Evolutionary conservation across 2,113 vertebrate species (phyloP), one percentile per base, ranked within the genome.

Genomic region (Archilochus colubris): DNA sequence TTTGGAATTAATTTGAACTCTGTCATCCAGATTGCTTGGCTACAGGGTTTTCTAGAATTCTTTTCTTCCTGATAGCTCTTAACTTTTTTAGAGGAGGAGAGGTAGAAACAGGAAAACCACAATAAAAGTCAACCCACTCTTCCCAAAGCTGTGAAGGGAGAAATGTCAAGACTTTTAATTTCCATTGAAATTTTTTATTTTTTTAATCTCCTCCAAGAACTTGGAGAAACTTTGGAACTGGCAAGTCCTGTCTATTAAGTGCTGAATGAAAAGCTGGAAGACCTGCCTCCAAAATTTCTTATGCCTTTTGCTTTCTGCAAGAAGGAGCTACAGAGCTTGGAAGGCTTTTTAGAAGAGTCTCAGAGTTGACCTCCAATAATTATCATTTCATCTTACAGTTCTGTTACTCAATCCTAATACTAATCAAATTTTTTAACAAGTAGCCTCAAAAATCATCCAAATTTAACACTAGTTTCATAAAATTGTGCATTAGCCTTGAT

Each of bases 391-490:
- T 95, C 2, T 79, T 79, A 40, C 40, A 30, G 36, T 46, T 85
- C 33, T 85, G 25, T 93, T 94, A 63, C 89, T 94, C 93, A 94
- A 36, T 89, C n/a, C 40, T 79, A 92, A 91, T 92, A 66, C 74
- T 8, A 2, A 30, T 84, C 46, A 69, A 58, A 59, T 76, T 92
- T 66, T 87, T 78, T 89, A 87, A 89, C 73, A 59, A 87, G 82
- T 54, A 80, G 59, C 67, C 31, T 89, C 36, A 82, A 50, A 89
- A 82, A 64, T 61, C 53, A 79, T 69, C 66, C 62, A 69, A 7
- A 67, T 4, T 64, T 81, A 85, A 58, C 13, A 20, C 18, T 92
- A 27, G 9, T 40, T 74, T 90, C 28, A 30, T 94, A 40, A 81
- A 72, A 33, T 55, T 83, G 44, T 58, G 22, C 20, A 3, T 48